A percentile compares a stretch with the other conserved stretches of the same genome.
These are phyloP conservation scores for Coryphaenoides rupestris DNA, from an alignment of 2,113 vertebrate species.

Conservation along the genomic window DNA sequence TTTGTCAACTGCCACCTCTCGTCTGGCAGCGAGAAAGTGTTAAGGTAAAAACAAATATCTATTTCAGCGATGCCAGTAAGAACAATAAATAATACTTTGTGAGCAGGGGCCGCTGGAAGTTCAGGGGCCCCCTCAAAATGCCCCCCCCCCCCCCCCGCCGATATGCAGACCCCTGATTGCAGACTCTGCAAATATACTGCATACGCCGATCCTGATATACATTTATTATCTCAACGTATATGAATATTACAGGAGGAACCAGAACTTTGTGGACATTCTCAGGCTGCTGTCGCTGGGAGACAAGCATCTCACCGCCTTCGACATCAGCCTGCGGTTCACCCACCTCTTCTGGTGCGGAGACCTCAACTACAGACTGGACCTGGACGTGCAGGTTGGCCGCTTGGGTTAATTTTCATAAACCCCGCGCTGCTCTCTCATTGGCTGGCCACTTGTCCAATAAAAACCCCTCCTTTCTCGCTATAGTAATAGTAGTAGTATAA, in stretches of 20 bases:
- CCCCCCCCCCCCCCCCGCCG: too few species aligned
- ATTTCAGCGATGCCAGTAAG: neutral
- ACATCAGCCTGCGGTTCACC: slow-evolving; percentile 76
- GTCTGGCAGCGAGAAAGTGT: slow-evolving; percentile 81
- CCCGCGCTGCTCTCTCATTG: neutral
- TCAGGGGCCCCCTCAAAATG: too few species aligned
- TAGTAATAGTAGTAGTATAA: too few species aligned
- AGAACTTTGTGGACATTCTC: slow-evolving; percentile 78
- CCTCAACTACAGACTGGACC: slow-evolving; percentile 78
- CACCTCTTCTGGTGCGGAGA: slow-evolving; percentile 83
- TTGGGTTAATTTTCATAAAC: neutral
- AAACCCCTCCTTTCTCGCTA: too few species aligned
- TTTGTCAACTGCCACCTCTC: slow-evolving; percentile 88
- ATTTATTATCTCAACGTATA: neutral
- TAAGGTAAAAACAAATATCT: slow-evolving; percentile 68
- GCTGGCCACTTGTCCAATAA: too few species aligned
- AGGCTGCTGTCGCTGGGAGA: slow-evolving; percentile 74
- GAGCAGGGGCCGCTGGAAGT: too few species aligned
- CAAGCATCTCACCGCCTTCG: slow-evolving; percentile 71
- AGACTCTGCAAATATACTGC: too few species aligned
- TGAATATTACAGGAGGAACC: slow-evolving; percentile 70
- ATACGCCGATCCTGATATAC: neutral
- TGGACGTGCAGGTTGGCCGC: slow-evolving; percentile 72
- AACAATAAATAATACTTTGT: too few species aligned
- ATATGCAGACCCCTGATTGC: too few species aligned